Base-by-base conservation (phyloP, 2,113 vertebrate genomes). In the Prinia subflava region DNA sequence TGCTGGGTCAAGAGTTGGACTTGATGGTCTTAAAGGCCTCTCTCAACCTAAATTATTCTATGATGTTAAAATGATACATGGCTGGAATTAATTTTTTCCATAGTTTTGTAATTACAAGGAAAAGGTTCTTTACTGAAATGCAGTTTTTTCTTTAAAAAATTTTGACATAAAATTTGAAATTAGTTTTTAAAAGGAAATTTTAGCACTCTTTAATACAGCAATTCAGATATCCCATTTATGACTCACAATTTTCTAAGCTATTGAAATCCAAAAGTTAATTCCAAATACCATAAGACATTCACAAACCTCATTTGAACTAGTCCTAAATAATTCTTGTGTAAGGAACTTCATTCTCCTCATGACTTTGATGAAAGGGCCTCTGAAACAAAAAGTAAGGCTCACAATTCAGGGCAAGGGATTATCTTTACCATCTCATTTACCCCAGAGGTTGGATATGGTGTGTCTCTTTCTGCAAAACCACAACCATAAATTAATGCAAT, bases 221-320 rank as follows among this genome's bases (percentile, higher is more conserved):
- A 27, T 53, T 76, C 39, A 33, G 10, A 39, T 7, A 75, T 42
- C 5, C 1, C 0, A 0, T 53, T 94, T 81, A 62, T 30, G 68
- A 50, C 9, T 85, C 35, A 47, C 2, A 18, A 15, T 71, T 47
- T 85, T 44, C 8, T 37, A 47, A 56, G 35, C 15, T n/a, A 20
- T 2, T 80, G 9, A 19, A 80, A 62, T 73, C 37, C 15, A 60
- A 88, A 77, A 42, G 5, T 11, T 18, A 76, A 92, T 20, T 53
- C 15, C 25, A 86, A 83, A 65, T 8, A 42, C 12, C 3, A 2
- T 2, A 55, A 77, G 8, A 23, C 5, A 37, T 62, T 42, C 62
- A 52, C 16, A 78, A 65, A 81, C 77, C 11, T 33, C 23, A 59
- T 53, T 55, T 0, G 0, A 70, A 50, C 42, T 67, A 2, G 0